These are phyloP conservation scores for Glaucidium brasilianum DNA, from an alignment of 2,113 vertebrate genomes.

Conservation along the genomic window DNA sequence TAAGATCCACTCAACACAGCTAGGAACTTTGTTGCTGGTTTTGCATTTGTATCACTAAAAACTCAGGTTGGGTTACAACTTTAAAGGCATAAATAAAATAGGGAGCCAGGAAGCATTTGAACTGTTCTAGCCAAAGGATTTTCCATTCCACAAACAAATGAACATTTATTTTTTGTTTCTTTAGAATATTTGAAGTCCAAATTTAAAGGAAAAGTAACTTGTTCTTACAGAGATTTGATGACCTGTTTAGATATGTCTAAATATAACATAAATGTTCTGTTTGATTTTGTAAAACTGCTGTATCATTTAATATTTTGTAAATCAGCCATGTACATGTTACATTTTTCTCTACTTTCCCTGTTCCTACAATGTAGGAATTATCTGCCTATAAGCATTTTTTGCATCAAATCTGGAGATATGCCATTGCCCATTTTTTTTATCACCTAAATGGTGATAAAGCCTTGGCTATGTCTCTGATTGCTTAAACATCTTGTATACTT, in stretches of 20 bases:
- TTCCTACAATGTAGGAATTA: background rate
- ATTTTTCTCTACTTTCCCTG: background rate
- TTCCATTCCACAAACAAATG: background rate
- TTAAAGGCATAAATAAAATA: background rate
- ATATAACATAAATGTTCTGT: background rate
- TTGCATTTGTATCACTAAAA: background rate
- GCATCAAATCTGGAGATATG: background rate
- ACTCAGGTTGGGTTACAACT: background rate
- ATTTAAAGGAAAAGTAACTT: background rate
- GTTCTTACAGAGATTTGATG: background rate
- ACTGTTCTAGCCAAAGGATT: background rate
- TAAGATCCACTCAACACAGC: background rate
- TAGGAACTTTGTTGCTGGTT: background rate
- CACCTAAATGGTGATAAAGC: background rate
- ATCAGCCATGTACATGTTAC: background rate
- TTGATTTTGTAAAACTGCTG: background rate
- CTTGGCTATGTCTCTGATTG: background rate
- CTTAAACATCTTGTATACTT: background rate
- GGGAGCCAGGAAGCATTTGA: background rate
- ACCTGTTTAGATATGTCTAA: background rate
- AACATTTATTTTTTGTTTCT: background rate
- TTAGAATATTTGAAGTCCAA: background rate
- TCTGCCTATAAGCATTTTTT: background rate
- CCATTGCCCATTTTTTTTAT: background rate
- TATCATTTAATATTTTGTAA: background rate